Evolutionary conservation across 2,888 invertebrate genomes (phyloP).

Genomic region (Ryuthela nishihirai): DNA sequence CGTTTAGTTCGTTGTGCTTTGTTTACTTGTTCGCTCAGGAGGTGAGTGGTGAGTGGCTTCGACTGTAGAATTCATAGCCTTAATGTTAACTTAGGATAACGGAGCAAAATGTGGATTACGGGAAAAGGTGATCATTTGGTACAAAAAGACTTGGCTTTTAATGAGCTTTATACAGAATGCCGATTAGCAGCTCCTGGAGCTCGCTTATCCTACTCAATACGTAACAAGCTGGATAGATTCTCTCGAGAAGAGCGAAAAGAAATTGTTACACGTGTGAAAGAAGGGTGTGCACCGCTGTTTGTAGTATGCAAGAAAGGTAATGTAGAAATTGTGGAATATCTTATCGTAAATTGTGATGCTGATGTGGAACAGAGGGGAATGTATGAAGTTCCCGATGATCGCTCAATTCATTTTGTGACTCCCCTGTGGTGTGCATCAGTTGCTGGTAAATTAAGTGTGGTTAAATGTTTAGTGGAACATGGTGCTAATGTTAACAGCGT

Average conservation of each 20-base stretch:
- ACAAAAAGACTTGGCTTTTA: conserved; percentile 58
- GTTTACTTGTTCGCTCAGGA: no score
- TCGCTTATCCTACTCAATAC: conserved; percentile 58
- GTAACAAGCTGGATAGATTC: conserved; percentile 59
- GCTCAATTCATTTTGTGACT: conserved; percentile 73
- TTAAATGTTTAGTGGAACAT: conserved; percentile 70
- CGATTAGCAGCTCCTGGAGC: conserved; percentile 63
- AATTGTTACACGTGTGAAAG: conserved; percentile 58
- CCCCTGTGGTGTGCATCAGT: conserved; percentile 92
- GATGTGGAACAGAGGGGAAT: conserved; percentile 77
- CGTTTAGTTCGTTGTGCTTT: no score
- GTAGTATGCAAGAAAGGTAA: conserved; percentile 73
- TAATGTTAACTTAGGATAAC: no score
- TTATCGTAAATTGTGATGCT: conserved; percentile 74
- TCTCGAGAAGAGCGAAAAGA: conserved; percentile 61
- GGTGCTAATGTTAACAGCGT: conserved; percentile 82
- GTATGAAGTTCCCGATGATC: conserved; percentile 79
- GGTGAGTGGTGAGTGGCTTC: no score
- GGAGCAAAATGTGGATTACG: no score
- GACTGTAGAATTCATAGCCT: no score
- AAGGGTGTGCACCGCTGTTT: conserved; percentile 78
- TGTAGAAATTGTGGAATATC: conserved; percentile 77
- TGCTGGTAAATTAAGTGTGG: conserved; percentile 70
- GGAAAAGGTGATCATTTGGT: no score
- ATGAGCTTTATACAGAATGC: conserved; percentile 64